A percentile compares a stretch with the other conserved stretches of the same genome.
Evolutionary conservation across 2,797 vertebrate species (phyloP).

Genomic region (Spheniscus humboldti): DNA sequence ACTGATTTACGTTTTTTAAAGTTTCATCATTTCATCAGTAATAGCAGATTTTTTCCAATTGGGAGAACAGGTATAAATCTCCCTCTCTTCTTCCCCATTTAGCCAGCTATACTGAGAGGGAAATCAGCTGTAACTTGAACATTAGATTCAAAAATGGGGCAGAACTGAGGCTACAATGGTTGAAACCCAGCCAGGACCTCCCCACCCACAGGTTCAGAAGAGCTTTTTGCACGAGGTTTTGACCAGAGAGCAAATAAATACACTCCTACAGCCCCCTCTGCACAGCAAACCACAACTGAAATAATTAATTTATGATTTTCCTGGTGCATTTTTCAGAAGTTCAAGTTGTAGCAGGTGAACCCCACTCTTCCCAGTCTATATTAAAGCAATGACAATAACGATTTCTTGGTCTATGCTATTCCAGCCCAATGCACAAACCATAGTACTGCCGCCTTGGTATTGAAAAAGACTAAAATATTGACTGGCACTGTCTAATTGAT

Average conservation of each 20-base stretch:
- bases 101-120: background rate
- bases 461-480: constrained; percentile 11
- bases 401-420: background rate
- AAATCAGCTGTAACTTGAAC: background rate
- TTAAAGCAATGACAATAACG: background rate
- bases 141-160: background rate
- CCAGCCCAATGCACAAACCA: background rate
- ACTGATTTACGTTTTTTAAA: background rate
- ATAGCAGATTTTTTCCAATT: background rate
- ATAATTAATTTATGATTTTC: background rate
- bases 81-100: background rate
- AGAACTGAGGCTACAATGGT: background rate
- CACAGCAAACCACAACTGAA: background rate
- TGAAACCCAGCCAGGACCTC: background rate
- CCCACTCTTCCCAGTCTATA: background rate
- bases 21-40: background rate
- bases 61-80: background rate
- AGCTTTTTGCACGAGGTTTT: background rate
- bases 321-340: background rate
- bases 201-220: background rate
- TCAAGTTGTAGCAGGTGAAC: background rate
- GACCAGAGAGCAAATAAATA: background rate
- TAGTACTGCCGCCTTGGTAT: background rate
- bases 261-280: background rate
- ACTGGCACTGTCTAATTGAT: background rate